Evolutionary conservation across 2,888 invertebrate species (phyloP).

Genomic region (Podotricha telesiphe): DNA sequence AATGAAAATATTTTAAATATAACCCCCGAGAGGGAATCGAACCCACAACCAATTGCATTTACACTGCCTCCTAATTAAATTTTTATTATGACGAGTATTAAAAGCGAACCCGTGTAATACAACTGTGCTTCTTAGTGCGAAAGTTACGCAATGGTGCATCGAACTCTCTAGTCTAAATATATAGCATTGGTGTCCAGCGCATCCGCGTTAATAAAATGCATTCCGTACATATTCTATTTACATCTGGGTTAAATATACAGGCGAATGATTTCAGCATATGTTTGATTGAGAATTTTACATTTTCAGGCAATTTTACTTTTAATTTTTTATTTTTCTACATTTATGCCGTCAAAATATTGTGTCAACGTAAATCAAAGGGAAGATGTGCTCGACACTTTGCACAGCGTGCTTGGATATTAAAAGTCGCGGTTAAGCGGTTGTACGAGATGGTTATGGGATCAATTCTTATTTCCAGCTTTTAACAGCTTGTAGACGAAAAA

Average conservation of each 20-base stretch:
- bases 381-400: background rate
- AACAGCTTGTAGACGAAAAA: no score
- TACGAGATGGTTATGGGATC: no score
- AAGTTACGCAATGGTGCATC: conserved; percentile 72
- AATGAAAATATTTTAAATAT: no score
- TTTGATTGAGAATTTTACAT: conserved; percentile 27
- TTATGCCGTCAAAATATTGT: conserved; percentile 31
- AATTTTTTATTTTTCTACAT: no score
- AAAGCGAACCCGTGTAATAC: conserved; percentile 24
- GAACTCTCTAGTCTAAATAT: conserved; percentile 73
- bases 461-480: no score
- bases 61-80: no score
- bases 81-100: conserved; percentile 14
- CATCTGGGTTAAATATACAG: conserved; percentile 47
- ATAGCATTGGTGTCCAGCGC: conserved; percentile 64
- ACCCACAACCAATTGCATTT: no score
- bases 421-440: no score
- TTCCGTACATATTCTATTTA: conserved; percentile 68
- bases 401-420: no score
- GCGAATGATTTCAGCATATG: conserved; percentile 20
- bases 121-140: conserved; percentile 38
- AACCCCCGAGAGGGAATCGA: no score
- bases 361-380: conserved; percentile 19
- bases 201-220: conserved; percentile 70
- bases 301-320: conserved; percentile 25